A percentile compares a stretch with the other conserved stretches of the same genome.
Conservation (phyloP, 2,888 invertebrate genomes). For the Chloroclystis v-ata region DNA sequence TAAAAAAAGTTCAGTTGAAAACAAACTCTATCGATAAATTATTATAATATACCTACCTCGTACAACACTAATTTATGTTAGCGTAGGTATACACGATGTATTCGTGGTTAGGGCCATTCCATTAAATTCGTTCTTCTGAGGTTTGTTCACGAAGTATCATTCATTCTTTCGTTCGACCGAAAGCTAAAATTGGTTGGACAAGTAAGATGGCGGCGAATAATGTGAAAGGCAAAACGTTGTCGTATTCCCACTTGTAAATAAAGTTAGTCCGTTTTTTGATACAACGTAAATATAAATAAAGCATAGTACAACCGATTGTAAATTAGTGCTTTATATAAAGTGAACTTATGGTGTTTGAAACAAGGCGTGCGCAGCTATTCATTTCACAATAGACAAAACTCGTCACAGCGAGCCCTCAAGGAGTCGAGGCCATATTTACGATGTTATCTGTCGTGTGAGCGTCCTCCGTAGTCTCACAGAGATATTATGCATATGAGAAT, state of each 20-base stretch:
- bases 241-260: conserved; percentile 74
- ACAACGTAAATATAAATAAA: conserved; percentile 43
- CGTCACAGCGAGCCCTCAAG: conserved; percentile 73
- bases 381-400: conserved; percentile 76
- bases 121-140: no score
- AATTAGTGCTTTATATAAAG: conserved; percentile 52
- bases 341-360: conserved; percentile 51
- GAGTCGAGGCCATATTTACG: conserved; percentile 82
- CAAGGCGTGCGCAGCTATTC: conserved; percentile 56
- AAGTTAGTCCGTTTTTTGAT: conserved; percentile 58
- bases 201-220: conserved; percentile 83
- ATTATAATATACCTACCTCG: no score
- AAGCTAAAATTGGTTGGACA: conserved; percentile 51
- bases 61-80: no score
- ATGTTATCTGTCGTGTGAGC: conserved; percentile 79
- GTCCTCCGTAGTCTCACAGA: conserved; percentile 72
- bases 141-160: conserved; percentile 19
- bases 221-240: conserved; percentile 82
- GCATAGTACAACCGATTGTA: conserved; percentile 40
- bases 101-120: no score
- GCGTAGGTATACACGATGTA: no score
- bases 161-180: conserved; percentile 64
- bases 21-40: no score
- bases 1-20: no score
- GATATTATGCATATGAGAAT: conserved; percentile 56